Evolutionary conservation across 1,140 invertebrate genomes (phyloP).

Genomic region (Eumeta japonica): DNA sequence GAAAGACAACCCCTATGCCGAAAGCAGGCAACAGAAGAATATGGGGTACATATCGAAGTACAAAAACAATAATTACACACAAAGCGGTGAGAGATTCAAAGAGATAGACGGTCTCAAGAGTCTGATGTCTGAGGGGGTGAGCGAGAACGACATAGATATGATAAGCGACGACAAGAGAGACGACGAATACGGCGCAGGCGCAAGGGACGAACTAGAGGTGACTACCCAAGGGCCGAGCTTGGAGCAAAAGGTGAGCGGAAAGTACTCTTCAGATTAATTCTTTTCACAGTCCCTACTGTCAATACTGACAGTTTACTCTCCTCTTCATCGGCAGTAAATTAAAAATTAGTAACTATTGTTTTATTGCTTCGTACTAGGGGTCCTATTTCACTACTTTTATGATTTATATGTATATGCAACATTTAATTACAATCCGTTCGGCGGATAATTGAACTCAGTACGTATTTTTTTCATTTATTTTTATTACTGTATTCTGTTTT

Average conservation of each 20-base stretch:
- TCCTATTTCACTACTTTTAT: no score
- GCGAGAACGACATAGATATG: slow-evolving; percentile 44
- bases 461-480: no score
- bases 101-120: slow-evolving; percentile 43
- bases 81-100: slow-evolving; percentile 39
- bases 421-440: no score
- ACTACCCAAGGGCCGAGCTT: slow-evolving; percentile 53
- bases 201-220: slow-evolving; percentile 29
- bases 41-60: slow-evolving; percentile 6
- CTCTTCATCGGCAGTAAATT: no score
- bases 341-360: no score
- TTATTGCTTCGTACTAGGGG: no score
- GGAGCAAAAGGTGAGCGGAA: slow-evolving; percentile 50
- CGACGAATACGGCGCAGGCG: slow-evolving; percentile 19
- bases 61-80: slow-evolving; percentile 32
- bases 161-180: slow-evolving; percentile 36
- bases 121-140: slow-evolving; percentile 48
- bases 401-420: no score
- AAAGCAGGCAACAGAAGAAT: slow-evolving; percentile 8
- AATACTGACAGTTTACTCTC: no score
- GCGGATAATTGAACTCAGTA: no score
- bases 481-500: no score
- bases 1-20: slow-evolving; percentile 1
- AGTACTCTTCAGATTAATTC: background rate
- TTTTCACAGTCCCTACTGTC: no score